These are phyloP conservation scores for Barnardius zonarius DNA, from an alignment of 2,113 vertebrate species.

Conservation along the genomic window DNA sequence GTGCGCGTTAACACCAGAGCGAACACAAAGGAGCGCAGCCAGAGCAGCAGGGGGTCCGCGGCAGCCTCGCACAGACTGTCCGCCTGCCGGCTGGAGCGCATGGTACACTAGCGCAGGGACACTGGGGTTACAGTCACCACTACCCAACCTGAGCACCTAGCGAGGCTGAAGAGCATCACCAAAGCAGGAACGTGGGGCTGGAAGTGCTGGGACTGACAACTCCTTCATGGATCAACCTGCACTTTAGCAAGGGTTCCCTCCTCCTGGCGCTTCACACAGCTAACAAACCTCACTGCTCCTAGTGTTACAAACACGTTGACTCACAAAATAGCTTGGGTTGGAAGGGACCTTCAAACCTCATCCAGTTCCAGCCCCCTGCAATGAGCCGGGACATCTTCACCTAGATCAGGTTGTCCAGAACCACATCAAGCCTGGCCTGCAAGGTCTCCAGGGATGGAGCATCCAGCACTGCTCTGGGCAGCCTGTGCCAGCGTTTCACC, in stretches of 20 bases:
- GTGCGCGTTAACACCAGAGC: background rate
- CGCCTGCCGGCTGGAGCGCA: rapidly evolving
- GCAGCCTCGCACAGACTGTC: background rate
- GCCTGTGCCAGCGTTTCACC: background rate
- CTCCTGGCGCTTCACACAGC: background rate
- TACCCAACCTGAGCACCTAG: rapidly evolving
- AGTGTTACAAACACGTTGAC: background rate
- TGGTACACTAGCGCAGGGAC: background rate
- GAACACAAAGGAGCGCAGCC: background rate
- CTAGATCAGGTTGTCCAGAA: background rate
- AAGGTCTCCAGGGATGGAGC: background rate
- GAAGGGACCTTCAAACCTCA: background rate
- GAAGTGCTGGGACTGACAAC: background rate
- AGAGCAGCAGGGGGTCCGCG: no score
- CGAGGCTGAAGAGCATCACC: background rate
- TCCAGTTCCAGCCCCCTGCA: background rate
- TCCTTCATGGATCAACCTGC: background rate
- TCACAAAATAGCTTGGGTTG: background rate
- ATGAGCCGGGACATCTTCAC: background rate
- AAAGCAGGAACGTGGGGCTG: background rate
- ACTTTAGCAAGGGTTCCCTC: background rate
- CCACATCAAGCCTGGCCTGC: background rate
- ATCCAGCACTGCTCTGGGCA: background rate
- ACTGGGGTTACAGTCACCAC: rapidly evolving
- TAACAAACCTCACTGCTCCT: background rate